These are phyloP conservation scores for Opisthocomus hoazin DNA, from an alignment of 2,113 vertebrate species.

Conservation along the genomic window DNA sequence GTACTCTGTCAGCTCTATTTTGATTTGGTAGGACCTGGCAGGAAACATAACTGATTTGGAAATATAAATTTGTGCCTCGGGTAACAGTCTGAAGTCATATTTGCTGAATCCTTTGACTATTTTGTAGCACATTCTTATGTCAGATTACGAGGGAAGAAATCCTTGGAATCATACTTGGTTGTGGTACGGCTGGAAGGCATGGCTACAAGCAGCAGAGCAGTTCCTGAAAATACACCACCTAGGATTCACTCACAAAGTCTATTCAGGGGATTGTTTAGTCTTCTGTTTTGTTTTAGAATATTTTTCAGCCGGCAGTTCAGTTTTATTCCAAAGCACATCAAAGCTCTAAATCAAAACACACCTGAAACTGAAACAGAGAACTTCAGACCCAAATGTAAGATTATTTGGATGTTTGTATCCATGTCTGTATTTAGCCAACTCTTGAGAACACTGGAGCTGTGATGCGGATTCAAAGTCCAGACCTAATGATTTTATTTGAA, in stretches of 20 bases:
- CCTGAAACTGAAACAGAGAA: not conserved
- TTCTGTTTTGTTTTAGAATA: not conserved
- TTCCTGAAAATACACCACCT: not conserved
- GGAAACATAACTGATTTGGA: not conserved
- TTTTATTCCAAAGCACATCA: not conserved
- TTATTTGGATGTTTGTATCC: not conserved
- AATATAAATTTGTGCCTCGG: not conserved
- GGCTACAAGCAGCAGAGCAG: not conserved
- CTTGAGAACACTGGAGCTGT: not conserved
- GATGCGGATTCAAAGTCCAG: not conserved
- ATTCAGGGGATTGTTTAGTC: not conserved
- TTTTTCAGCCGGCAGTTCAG: not conserved
- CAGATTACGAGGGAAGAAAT: not conserved
- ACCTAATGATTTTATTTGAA: not conserved
- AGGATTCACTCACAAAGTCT: not conserved
- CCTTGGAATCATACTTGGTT: not conserved
- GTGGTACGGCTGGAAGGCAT: not conserved
- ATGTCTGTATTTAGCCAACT: not conserved
- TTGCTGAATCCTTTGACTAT: not conserved
- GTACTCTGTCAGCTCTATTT: not conserved
- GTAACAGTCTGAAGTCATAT: not conserved
- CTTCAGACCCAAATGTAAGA: not conserved
- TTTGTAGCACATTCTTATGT: not conserved
- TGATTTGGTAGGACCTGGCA: not conserved
- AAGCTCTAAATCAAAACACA: not conserved